These are phyloP conservation scores for Nycticorax nycticorax DNA, from an alignment of 2,113 vertebrate species.

Conservation along the genomic window DNA sequence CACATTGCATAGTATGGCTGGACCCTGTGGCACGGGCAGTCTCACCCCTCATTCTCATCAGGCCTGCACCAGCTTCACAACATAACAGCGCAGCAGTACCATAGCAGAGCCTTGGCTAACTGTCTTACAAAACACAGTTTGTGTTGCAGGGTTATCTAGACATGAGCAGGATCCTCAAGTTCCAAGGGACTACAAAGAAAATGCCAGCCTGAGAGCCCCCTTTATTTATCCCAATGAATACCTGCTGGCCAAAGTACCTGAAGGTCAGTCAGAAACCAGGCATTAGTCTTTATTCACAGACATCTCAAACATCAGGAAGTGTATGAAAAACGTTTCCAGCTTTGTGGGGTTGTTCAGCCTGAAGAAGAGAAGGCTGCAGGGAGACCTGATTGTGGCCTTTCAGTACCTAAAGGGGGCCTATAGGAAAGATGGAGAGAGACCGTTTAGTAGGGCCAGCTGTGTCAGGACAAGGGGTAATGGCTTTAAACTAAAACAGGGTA, in stretches of 20 bases:
- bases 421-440: too few species aligned
- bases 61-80: neutral
- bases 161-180: neutral
- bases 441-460: too few species aligned
- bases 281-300: neutral
- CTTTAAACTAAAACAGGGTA: too few species aligned
- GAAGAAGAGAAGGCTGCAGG: too few species aligned
- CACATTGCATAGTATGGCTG: fast-evolving
- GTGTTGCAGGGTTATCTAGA: neutral
- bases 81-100: neutral
- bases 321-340: neutral
- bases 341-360: too few species aligned
- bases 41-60: neutral
- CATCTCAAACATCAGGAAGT: neutral
- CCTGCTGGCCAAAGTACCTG: neutral
- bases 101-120: neutral
- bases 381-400: too few species aligned
- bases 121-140: neutral
- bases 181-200: neutral
- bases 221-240: neutral
- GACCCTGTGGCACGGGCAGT: fast-evolving
- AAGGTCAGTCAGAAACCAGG: neutral
- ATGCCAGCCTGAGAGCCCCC: neutral
- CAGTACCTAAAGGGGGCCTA: too few species aligned
- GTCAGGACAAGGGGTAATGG: too few species aligned